Conservation (phyloP, 2,888 invertebrate genomes). For the Rhyacophila evoluta region DNA sequence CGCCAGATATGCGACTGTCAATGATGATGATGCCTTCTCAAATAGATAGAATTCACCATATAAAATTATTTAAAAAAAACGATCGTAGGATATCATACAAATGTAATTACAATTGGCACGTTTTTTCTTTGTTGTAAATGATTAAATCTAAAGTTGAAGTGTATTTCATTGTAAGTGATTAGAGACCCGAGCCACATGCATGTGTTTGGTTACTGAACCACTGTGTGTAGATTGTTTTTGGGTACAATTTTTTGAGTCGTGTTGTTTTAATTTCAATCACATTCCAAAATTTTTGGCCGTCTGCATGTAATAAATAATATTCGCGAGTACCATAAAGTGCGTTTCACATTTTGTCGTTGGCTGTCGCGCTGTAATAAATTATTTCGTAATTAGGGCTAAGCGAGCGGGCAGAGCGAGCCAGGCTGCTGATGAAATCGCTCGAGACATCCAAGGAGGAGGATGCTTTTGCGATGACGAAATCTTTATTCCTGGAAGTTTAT, state of each 20-base stretch:
- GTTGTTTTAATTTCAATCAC: no score
- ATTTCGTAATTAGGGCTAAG: constrained; percentile 31
- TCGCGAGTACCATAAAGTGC: not conserved
- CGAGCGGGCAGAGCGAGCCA: constrained; percentile 26
- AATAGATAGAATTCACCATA: not conserved
- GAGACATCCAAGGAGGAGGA: no score
- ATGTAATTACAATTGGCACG: no score
- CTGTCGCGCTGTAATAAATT: constrained; percentile 36
- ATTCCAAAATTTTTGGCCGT: not conserved
- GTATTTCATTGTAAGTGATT: no score
- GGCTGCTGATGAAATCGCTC: not conserved
- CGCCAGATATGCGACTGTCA: not conserved
- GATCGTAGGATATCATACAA: no score
- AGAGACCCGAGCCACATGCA: no score
- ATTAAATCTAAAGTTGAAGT: no score
- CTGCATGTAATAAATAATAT: constrained; percentile 9
- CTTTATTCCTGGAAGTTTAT: not conserved
- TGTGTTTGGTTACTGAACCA: no score
- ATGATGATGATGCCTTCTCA: not conserved
- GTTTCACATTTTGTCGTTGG: constrained; percentile 13
- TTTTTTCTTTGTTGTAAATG: no score
- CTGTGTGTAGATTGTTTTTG: no score
- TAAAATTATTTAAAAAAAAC: no score
- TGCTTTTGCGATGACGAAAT: not conserved
- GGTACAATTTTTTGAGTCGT: no score